Evolutionary conservation across 1,140 invertebrate genomes (phyloP), one percentile per base, ranked within the genome.

Genomic region (Ooceraea biroi): DNA sequence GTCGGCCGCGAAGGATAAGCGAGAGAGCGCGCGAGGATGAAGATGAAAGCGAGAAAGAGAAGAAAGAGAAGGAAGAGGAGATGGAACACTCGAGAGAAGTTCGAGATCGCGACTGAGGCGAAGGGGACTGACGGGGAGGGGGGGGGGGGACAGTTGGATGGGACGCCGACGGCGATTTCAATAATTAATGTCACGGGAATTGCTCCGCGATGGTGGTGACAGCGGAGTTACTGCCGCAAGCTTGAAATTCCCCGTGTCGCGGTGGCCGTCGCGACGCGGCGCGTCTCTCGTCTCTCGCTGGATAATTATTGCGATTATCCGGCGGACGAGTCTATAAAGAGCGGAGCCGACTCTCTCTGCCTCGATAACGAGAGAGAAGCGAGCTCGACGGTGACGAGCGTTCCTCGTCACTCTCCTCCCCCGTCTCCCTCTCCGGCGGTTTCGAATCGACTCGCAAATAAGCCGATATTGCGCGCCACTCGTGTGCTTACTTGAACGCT

Each of bases 161-260:
- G 41, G 14, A 71, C 52, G 84, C 89, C 90, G 82, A 87, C 68
- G 88, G 90, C 90, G 89, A 91, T 91, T 91, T 91, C 89, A 91
- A 91, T 91, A 91, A 91, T 91, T 91, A 90, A 91, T 90, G 90
- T 90, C 87, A 89, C 89, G 90, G 90, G 90, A 91, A 91, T 91
- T 90, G 89, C 89, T 66, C 76, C 69, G 87, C 69, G 55, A 27
- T 74, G 50, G 74, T 65, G 46, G 60, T 66, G 82, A 80, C 46
- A 82, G 63, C 50, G 55, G 69, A 87, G 85, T 87, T 88, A 73
- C 83, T 83, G 82, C 86, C 86, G 87, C 84, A 88, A 88, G 88
- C 87, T 76, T 85, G 77, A 88, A 88, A 88, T 88, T 88, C 86
- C 68, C 72, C 60, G 86, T 50, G 73, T 88, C 87, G 77, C 73